Conservation (phyloP, 1,140 invertebrate species). For the Brachionus calyciflorus region DNA sequence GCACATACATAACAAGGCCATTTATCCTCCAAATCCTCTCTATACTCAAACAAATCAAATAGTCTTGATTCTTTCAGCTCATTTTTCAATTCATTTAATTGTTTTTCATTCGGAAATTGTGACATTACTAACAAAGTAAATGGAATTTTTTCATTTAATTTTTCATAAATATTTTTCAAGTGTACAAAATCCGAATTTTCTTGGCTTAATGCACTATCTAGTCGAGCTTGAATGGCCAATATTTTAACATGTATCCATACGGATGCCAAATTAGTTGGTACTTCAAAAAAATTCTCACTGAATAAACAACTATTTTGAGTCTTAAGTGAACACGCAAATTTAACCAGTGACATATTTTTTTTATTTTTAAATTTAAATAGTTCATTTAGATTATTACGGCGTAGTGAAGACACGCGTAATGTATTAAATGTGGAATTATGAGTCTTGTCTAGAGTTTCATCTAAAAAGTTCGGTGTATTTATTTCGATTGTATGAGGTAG, state of each 20-base stretch:
- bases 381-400: background rate
- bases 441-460: background rate
- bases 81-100: slow-evolving; percentile 77
- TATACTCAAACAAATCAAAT: slow-evolving; percentile 85
- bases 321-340: background rate
- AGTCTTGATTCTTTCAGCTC: slow-evolving; percentile 81
- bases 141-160: slow-evolving; percentile 74
- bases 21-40: slow-evolving; percentile 63
- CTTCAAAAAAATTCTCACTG: slow-evolving; percentile 61
- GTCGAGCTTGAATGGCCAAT: slow-evolving; percentile 74
- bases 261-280: slow-evolving; percentile 75
- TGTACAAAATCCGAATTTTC: slow-evolving; percentile 73
- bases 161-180: slow-evolving; percentile 83
- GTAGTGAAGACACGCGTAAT: background rate
- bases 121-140: slow-evolving; percentile 86
- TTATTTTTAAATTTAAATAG: background rate
- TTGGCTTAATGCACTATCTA: slow-evolving; percentile 75
- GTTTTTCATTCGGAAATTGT: slow-evolving; percentile 81
- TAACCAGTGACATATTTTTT: background rate
- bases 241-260: slow-evolving; percentile 95
- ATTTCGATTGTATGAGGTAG: slow-evolving; percentile 86
- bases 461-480: slow-evolving; percentile 56
- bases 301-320: slow-evolving; percentile 6
- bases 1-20: slow-evolving; percentile 87
- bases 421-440: background rate